Evolutionary conservation across 2,888 invertebrate genomes (phyloP).

Genomic region (Lordiphosa fenestrarum): DNA sequence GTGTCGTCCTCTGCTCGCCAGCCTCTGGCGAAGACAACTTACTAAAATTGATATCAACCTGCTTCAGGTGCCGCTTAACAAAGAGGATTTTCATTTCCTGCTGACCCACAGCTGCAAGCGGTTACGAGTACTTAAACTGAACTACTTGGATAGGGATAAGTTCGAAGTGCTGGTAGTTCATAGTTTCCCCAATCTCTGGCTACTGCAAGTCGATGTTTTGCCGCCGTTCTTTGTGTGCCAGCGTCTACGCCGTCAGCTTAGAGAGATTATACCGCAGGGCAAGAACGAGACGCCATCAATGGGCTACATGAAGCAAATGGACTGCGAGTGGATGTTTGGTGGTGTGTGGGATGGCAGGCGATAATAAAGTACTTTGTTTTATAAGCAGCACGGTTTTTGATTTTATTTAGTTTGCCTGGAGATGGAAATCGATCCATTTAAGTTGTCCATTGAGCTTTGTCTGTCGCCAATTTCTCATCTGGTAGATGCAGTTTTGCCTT

Average conservation of each 20-base stretch:
- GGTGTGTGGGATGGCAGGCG: constrained; percentile 14
- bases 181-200: constrained; percentile 46
- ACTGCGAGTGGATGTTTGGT: background rate
- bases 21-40: constrained; percentile 47
- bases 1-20: constrained; percentile 38
- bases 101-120: constrained; percentile 19
- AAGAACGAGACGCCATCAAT: background rate
- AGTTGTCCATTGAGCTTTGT: too few species aligned
- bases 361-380: background rate
- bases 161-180: constrained; percentile 34
- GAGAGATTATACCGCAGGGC: constrained; percentile 11
- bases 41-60: constrained; percentile 44
- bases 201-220: constrained; percentile 50
- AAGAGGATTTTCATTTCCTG: constrained; percentile 36
- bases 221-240: constrained; percentile 52
- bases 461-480: too few species aligned
- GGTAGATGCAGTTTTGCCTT: too few species aligned
- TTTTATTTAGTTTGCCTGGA: too few species aligned
- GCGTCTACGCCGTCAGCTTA: constrained; percentile 30
- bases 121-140: constrained; percentile 32
- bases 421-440: too few species aligned
- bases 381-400: too few species aligned
- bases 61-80: constrained; percentile 40
- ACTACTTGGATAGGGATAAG: constrained; percentile 38
- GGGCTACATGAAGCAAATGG: background rate